These are phyloP conservation scores for Agrotis segetum DNA, from an alignment of 2,888 invertebrate genomes.

Conservation along the genomic window DNA sequence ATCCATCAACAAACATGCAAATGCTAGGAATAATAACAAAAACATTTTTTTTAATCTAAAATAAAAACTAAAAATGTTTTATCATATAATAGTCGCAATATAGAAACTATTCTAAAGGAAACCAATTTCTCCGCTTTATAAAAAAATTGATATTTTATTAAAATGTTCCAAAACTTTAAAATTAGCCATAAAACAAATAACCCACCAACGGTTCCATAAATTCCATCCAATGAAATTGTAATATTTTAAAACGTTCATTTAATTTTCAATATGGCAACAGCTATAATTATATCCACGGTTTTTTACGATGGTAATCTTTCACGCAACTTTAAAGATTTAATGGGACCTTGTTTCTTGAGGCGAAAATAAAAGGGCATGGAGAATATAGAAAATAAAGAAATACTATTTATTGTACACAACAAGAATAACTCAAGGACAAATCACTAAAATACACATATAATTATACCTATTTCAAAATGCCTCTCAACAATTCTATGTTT, in stretches of 20 bases:
- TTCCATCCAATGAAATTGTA: background rate
- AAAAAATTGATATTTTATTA: conserved; percentile 2
- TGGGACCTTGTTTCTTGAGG: background rate
- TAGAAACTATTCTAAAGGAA: background rate
- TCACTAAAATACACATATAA: too few relatives aligned
- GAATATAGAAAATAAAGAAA: background rate
- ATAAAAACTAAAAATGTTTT: too few relatives aligned
- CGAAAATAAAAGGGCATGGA: too few relatives aligned
- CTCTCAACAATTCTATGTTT: too few relatives aligned
- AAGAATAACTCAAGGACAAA: background rate
- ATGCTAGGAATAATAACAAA: too few relatives aligned
- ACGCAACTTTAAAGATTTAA: conserved; percentile 27
- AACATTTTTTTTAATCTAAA: too few relatives aligned
- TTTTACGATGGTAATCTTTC: conserved; percentile 41
- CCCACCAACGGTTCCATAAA: conserved; percentile 1
- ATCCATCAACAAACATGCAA: too few relatives aligned
- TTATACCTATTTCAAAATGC: too few relatives aligned
- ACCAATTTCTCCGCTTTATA: background rate
- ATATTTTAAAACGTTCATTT: conserved; percentile 1
- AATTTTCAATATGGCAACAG: conserved; percentile 11
- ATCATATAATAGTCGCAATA: too few relatives aligned
- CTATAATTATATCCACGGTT: conserved; percentile 10
- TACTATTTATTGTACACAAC: background rate
- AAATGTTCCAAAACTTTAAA: conserved; percentile 33
- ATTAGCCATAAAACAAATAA: conserved; percentile 1